Percentiles rank a stretch among this genome's conserved stretches.
Evolutionary conservation across 2,113 vertebrate genomes (phyloP).

Genomic region (Podarcis muralis): DNA sequence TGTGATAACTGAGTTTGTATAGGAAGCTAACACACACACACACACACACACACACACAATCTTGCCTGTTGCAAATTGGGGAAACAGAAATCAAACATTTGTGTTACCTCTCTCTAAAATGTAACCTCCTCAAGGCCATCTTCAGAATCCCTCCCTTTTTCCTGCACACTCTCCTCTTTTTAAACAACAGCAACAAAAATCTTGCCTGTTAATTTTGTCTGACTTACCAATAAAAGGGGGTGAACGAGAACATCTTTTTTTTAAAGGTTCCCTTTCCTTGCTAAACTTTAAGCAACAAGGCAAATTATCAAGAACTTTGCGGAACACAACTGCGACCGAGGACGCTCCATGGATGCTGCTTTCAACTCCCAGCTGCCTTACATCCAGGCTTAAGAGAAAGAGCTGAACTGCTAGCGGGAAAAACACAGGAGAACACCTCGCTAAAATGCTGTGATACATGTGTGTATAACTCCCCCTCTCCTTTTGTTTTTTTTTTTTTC

Average conservation of each 20-base stretch:
- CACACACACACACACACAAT: constrained; percentile 7
- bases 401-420: constrained; percentile 61
- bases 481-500: not conserved
- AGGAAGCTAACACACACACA: constrained; percentile 19
- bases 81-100: constrained; percentile 49
- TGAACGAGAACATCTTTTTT: constrained; percentile 40
- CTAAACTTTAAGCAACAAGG: constrained; percentile 61
- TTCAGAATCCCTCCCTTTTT: constrained; percentile 38
- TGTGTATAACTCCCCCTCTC: constrained; percentile 54
- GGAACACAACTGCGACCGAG: constrained; percentile 48
- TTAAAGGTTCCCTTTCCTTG: constrained; percentile 65
- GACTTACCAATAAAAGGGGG: constrained; percentile 41
- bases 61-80: constrained; percentile 28
- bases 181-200: constrained; percentile 31
- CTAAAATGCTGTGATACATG: constrained; percentile 75
- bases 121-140: constrained; percentile 56
- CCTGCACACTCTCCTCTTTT: constrained; percentile 7
- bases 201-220: constrained; percentile 31
- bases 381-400: constrained; percentile 69
- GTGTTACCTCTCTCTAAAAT: constrained; percentile 53
- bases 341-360: constrained; percentile 68
- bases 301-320: constrained; percentile 32
- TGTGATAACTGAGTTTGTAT: constrained; percentile 49
- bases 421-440: constrained; percentile 65
- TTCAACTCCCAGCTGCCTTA: constrained; percentile 82